These are phyloP conservation scores for Hoplodrina ambigua DNA, from an alignment of 2,888 invertebrate genomes.

Conservation along the genomic window DNA sequence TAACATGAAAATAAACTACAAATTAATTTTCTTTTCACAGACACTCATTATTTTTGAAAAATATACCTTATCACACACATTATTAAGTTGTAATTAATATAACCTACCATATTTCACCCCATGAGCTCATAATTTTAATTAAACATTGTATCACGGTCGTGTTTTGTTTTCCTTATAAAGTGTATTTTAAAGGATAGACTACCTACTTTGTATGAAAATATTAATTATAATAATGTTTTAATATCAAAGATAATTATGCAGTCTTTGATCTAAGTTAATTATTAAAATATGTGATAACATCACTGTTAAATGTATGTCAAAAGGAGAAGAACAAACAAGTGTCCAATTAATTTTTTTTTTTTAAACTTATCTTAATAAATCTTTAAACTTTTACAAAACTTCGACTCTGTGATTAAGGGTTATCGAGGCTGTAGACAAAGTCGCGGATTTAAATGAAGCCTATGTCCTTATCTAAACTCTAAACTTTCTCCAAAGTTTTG, in stretches of 20 bases:
- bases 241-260: not conserved
- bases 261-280: not conserved
- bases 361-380: too few relatives aligned
- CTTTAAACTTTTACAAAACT: too few relatives aligned
- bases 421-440: too few relatives aligned
- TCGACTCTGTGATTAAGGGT: too few relatives aligned
- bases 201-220: conserved; percentile 17
- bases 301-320: not conserved
- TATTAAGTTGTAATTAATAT: conserved; percentile 43
- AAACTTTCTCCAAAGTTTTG: too few relatives aligned
- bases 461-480: too few relatives aligned
- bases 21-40: conserved; percentile 14
- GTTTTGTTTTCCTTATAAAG: conserved; percentile 37
- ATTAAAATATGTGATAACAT: not conserved
- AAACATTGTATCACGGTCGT: conserved; percentile 33
- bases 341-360: too few relatives aligned
- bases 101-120: conserved; percentile 11
- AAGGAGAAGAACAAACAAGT: not conserved
- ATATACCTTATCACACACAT: conserved; percentile 16
- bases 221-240: conserved; percentile 30
- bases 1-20: too few relatives aligned
- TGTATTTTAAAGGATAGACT: conserved; percentile 10
- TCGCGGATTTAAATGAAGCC: too few relatives aligned
- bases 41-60: conserved; percentile 21
- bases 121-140: conserved; percentile 51